Evolutionary conservation across 2,797 vertebrate genomes (phyloP).

Genomic region (Pogonophryne albipinna): DNA sequence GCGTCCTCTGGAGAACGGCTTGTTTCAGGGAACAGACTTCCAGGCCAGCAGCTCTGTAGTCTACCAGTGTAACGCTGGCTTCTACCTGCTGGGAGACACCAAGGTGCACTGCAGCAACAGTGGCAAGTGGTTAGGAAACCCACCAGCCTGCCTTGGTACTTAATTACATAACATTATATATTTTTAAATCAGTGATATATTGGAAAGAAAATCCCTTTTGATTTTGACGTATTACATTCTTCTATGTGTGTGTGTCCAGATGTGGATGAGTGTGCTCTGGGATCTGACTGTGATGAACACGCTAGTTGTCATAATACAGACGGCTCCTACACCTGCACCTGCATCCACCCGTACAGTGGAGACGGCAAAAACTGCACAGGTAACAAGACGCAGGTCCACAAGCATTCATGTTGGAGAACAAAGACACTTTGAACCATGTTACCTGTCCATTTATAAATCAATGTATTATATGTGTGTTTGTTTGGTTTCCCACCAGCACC

Average conservation of each 20-base stretch:
- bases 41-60: conserved; percentile 90
- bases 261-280: conserved; percentile 96
- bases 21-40: conserved; percentile 90
- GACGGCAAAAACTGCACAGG: conserved; percentile 97
- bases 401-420: background rate
- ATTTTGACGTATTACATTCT: conserved; percentile 12
- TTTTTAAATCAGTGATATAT: background rate
- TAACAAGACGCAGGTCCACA: conserved; percentile 64
- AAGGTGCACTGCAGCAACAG: conserved; percentile 92
- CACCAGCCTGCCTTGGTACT: conserved; percentile 93
- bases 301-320: conserved; percentile 95
- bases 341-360: conserved; percentile 90
- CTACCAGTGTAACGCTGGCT: conserved; percentile 93
- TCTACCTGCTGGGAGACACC: conserved; percentile 94
- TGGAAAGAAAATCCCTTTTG: background rate
- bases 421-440: background rate
- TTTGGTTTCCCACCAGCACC: conserved; percentile 85
- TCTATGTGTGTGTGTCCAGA: conserved; percentile 78
- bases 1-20: conserved; percentile 90
- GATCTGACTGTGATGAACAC: conserved; percentile 91
- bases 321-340: conserved; percentile 93
- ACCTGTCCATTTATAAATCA: background rate
- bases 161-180: background rate
- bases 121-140: conserved; percentile 93
- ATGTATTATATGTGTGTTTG: background rate